Evolutionary conservation across 37 sponge, comb jelly and placozoan genomes (phyloP).

Genomic region (Halisarca cf. caerulea): DNA sequence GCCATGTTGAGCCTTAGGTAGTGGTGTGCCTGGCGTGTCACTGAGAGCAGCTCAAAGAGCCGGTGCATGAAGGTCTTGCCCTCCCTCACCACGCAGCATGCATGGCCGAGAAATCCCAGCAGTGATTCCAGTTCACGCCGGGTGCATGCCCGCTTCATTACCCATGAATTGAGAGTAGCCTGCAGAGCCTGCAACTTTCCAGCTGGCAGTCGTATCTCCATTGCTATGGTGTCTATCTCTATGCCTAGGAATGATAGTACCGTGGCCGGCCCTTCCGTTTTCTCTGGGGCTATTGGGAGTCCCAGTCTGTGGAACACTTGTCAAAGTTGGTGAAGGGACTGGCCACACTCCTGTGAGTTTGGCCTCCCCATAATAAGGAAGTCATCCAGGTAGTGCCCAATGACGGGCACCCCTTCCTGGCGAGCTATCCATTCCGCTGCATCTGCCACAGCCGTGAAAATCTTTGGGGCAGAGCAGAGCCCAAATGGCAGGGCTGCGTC

Average conservation of each 20-base stretch:
- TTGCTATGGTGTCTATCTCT: not conserved
- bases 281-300: not conserved
- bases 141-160: not conserved
- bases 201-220: not conserved
- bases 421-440: not conserved
- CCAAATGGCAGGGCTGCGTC: not conserved
- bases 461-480: not conserved
- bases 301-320: not conserved
- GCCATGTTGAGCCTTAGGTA: conserved; percentile 6
- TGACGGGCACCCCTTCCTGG: not conserved
- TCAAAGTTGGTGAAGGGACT: not conserved
- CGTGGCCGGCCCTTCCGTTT: not conserved
- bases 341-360: not conserved
- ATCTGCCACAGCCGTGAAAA: not conserved
- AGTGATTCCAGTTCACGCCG: conserved; percentile 5
- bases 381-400: not conserved
- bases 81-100: too few relatives aligned
- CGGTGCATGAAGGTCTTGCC: conserved; percentile 28
- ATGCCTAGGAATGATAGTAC: not conserved
- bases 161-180: not conserved
- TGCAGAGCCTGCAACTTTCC: not conserved
- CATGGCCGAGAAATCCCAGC: conserved; percentile 11
- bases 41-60: conserved; percentile 31
- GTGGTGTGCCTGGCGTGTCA: conserved; percentile 29
- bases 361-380: not conserved